Evolutionary conservation across 2,888 invertebrate genomes (phyloP).

Genomic region (Acleris emargana): DNA sequence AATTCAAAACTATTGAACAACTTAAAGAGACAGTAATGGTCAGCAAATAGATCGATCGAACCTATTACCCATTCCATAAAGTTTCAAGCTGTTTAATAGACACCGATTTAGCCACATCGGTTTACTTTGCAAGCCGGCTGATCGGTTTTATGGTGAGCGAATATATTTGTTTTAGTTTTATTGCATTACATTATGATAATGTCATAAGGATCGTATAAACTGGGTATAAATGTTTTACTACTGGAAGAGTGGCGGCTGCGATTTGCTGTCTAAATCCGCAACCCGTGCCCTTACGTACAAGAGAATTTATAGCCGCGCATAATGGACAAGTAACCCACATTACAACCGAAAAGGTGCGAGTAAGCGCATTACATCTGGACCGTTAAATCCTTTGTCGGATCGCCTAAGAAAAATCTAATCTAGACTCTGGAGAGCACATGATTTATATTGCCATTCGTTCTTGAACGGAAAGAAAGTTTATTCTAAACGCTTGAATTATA

Average conservation of each 20-base stretch:
- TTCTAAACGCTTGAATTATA: constrained; percentile 2
- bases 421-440: constrained; percentile 26
- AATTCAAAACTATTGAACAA: constrained; percentile 3
- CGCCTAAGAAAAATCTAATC: constrained; percentile 33
- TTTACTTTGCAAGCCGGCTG: constrained; percentile 46
- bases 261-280: constrained; percentile 49
- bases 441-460: constrained; percentile 13
- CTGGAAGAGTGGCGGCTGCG: constrained; percentile 45
- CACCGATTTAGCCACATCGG: constrained; percentile 30
- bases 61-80: constrained; percentile 13
- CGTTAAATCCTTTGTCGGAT: constrained; percentile 53
- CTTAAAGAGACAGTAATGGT: constrained; percentile 16
- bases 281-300: constrained; percentile 46
- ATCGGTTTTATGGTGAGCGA: constrained; percentile 56
- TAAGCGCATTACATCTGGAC: constrained; percentile 47
- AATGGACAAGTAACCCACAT: constrained; percentile 42
- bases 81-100: constrained; percentile 18
- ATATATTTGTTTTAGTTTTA: constrained; percentile 60
- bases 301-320: constrained; percentile 52
- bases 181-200: constrained; percentile 65
- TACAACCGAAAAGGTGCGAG: constrained; percentile 47
- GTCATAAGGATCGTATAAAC: constrained; percentile 62
- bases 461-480: not conserved
- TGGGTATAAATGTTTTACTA: constrained; percentile 62
- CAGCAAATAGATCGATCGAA: constrained; percentile 15